Evolutionary conservation across 1,140 invertebrate species (phyloP).

Genomic region (Hetaerina americana): DNA sequence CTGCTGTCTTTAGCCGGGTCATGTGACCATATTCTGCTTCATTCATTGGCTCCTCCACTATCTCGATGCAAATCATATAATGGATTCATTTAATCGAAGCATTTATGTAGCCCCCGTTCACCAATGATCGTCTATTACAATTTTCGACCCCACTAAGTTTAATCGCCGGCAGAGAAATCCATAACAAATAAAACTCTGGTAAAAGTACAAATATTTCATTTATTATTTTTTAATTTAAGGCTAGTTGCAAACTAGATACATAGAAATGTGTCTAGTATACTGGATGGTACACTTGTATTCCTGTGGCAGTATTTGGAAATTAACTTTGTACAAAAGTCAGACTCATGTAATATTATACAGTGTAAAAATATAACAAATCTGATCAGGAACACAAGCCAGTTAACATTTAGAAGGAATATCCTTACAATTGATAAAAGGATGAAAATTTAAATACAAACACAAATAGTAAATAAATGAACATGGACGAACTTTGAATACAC

Average conservation of each 20-base stretch:
- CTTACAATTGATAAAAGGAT: background rate
- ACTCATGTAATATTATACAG: background rate
- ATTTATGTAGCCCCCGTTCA: background rate
- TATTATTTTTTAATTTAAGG: background rate
- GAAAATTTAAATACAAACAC: background rate
- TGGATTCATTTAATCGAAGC: background rate
- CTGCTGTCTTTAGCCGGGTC: conserved; percentile 9
- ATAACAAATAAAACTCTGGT: background rate
- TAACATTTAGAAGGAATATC: background rate
- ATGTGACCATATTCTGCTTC: conserved; percentile 10
- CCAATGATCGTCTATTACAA: background rate
- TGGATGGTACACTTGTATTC: background rate
- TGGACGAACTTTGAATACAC: background rate
- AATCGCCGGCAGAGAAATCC: too few species aligned
- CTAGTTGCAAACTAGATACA: background rate
- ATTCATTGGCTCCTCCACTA: conserved; percentile 3
- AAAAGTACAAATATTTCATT: background rate
- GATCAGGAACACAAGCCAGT: background rate
- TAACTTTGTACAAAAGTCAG: background rate
- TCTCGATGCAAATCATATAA: conserved; percentile 1
- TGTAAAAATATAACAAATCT: conserved; percentile 1
- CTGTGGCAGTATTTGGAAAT: background rate
- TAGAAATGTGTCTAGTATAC: background rate
- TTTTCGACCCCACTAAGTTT: background rate
- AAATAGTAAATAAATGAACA: background rate